Percentiles rank a stretch among this genome's conserved stretches.
phyloP scores from a whole-genome alignment of 2,888 invertebrate species.

The Tiliacea citrago region DNA sequence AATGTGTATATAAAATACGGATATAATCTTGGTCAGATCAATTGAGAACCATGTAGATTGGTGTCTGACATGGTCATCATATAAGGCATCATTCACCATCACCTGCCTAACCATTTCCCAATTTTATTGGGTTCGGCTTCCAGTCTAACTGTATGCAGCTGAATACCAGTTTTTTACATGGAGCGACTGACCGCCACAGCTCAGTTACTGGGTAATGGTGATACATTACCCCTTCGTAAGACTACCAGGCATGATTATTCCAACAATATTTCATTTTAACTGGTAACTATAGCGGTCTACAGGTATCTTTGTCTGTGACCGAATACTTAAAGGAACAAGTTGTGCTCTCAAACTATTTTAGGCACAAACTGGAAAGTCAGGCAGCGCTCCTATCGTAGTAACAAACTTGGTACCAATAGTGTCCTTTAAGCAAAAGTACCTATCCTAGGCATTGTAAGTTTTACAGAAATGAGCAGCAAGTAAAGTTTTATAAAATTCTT shows the following conservation, averaged over 20 bases:
- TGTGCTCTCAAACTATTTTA: constrained; percentile 27
- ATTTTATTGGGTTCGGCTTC: background rate
- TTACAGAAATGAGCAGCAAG: background rate
- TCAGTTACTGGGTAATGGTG: background rate
- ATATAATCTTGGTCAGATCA: too few species aligned
- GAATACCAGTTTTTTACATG: background rate
- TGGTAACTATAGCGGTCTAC: background rate
- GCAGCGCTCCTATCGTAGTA: constrained; percentile 22
- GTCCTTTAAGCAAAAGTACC: constrained; percentile 29
- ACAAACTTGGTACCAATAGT: constrained; percentile 42
- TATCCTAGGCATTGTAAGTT: background rate
- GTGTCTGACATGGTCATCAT: too few species aligned
- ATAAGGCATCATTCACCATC: background rate
- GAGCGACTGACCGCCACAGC: background rate
- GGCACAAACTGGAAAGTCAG: constrained; percentile 35
- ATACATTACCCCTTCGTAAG: background rate
- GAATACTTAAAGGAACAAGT: constrained; percentile 40
- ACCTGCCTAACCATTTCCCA: background rate
- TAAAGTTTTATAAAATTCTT: background rate
- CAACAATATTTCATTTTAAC: background rate
- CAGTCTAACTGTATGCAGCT: background rate
- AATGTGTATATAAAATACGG: too few species aligned
- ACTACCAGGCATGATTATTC: background rate
- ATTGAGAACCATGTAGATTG: too few species aligned
- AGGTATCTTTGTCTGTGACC: background rate